A percentile compares a stretch with the other conserved stretches of the same genome.
These are phyloP conservation scores for Lacanobia oleracea DNA, from an alignment of 2,888 invertebrate genomes.

Conservation along the genomic window DNA sequence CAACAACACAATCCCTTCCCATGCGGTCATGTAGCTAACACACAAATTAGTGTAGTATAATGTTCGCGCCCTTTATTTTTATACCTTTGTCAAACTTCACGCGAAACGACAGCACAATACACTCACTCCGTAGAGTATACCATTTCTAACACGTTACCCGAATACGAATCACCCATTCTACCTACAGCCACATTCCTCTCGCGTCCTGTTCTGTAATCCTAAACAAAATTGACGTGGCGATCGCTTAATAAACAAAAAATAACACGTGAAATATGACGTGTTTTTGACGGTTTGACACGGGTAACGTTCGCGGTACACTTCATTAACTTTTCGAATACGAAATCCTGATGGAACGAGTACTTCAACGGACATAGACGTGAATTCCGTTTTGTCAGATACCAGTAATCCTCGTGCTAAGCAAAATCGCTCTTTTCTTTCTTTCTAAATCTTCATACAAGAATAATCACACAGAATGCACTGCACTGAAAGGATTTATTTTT, in stretches of 20 bases:
- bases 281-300: conserved; percentile 88
- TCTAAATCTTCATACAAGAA: conserved; percentile 65
- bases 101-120: conserved; percentile 77
- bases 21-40: conserved; percentile 77
- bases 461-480: conserved; percentile 65
- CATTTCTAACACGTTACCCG: conserved; percentile 57
- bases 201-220: conserved; percentile 73
- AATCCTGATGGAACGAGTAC: conserved; percentile 70
- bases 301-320: conserved; percentile 86
- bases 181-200: conserved; percentile 55
- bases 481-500: conserved; percentile 20
- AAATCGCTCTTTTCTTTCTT: conserved; percentile 63
- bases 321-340: conserved; percentile 83
- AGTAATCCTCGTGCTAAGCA: conserved; percentile 61
- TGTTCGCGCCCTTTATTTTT: conserved; percentile 84
- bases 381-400: conserved; percentile 64
- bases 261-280: conserved; percentile 85
- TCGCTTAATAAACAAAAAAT: conserved; percentile 77
- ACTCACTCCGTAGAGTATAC: conserved; percentile 59
- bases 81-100: conserved; percentile 80
- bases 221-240: conserved; percentile 80
- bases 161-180: conserved; percentile 52
- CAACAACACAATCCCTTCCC: conserved; percentile 87
- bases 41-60: conserved; percentile 88
- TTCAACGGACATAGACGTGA: conserved; percentile 66